Evolutionary conservation across 2,797 vertebrate species (phyloP).

Genomic region (Parauchenoglanis ngamensis): DNA sequence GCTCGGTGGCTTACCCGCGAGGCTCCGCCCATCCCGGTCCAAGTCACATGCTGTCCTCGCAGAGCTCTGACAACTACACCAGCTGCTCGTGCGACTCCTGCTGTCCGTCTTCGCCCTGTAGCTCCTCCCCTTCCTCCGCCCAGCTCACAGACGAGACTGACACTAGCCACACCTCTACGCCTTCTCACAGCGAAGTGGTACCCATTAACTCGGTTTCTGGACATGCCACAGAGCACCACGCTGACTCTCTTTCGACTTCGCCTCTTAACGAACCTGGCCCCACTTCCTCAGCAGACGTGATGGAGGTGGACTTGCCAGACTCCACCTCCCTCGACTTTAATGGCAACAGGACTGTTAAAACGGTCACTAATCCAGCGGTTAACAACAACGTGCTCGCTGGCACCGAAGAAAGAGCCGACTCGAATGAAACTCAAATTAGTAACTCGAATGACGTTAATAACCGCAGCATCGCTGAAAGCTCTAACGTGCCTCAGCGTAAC

Average conservation of each 20-base stretch:
- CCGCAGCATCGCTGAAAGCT: conserved; percentile 3
- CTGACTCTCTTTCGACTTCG: conserved; percentile 18
- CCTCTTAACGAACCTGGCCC: conserved; percentile 19
- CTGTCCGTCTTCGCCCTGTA: conserved; percentile 84
- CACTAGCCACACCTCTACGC: conserved; percentile 80
- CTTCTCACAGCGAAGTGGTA: conserved; percentile 51
- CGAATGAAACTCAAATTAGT: conserved; percentile 12
- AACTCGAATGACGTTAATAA: conserved; percentile 27
- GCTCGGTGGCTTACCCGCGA: conserved; percentile 69
- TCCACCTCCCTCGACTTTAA: conserved; percentile 42
- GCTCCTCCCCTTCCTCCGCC: conserved; percentile 80
- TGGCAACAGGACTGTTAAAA: conserved; percentile 45
- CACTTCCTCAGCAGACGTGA: conserved; percentile 22
- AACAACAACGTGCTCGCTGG: conserved; percentile 40
- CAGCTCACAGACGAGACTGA: conserved; percentile 80
- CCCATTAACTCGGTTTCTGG: conserved; percentile 40
- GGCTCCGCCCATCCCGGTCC: conserved; percentile 64
- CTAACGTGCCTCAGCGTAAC: conserved; percentile 16
- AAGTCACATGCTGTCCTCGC: conserved; percentile 75
- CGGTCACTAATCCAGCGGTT: conserved; percentile 8
- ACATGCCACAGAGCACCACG: conserved; percentile 48
- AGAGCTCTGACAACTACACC: conserved; percentile 84
- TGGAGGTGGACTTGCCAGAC: conserved; percentile 26
- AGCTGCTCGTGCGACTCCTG: conserved; percentile 88
- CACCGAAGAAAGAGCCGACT: not conserved